A percentile compares a stretch with the other conserved stretches of the same genome.
These are phyloP conservation scores for Idaea straminata DNA, from an alignment of 2,888 invertebrate species.

Conservation along the genomic window DNA sequence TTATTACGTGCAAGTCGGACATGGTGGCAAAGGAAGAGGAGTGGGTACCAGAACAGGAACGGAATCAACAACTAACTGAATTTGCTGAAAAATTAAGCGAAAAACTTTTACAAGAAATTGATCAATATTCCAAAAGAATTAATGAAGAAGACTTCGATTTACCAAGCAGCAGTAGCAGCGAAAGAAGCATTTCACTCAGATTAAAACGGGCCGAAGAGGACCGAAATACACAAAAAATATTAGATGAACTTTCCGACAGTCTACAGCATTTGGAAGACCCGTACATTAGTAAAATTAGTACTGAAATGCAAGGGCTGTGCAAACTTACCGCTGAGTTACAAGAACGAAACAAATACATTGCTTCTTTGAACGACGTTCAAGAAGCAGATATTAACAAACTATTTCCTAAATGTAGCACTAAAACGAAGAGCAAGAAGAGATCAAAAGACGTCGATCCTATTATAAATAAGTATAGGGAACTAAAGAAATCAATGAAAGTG, in stretches of 20 bases:
- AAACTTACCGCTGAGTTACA: conserved; percentile 80
- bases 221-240: conserved; percentile 70
- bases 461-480: conserved; percentile 72
- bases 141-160: conserved; percentile 77
- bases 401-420: conserved; percentile 73
- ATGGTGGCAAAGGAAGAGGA: conserved; percentile 73
- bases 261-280: conserved; percentile 82
- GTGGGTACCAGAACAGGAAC: conserved; percentile 82
- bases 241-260: conserved; percentile 73
- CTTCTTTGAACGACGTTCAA: conserved; percentile 75
- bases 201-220: conserved; percentile 73
- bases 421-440: conserved; percentile 74
- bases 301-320: conserved; percentile 79
- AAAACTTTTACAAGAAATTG: conserved; percentile 88
- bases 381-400: conserved; percentile 71
- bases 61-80: conserved; percentile 85
- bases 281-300: conserved; percentile 79
- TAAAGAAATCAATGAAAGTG: conserved; percentile 71
- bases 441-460: conserved; percentile 74
- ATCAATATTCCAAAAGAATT: conserved; percentile 79
- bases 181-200: conserved; percentile 75
- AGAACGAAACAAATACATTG: conserved; percentile 80
- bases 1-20: conserved; percentile 76
- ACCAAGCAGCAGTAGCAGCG: conserved; percentile 74
- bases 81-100: conserved; percentile 91